Conservation (phyloP, 2,888 invertebrate species). For the Tetranychus piercei region DNA sequence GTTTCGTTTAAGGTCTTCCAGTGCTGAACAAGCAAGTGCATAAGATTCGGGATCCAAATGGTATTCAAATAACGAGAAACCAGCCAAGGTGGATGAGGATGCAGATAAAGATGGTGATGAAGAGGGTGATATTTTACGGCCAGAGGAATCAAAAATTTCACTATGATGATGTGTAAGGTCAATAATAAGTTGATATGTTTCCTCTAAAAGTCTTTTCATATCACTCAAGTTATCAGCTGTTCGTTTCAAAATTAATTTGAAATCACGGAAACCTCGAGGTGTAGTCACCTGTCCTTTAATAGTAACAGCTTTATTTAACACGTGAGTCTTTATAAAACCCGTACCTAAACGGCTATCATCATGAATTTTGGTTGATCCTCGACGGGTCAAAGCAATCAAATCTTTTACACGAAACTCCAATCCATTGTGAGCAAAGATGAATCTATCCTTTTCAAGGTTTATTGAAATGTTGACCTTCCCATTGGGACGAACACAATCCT, state of each 20-base stretch:
- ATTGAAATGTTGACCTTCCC: not conserved
- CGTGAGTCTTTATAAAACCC: not conserved
- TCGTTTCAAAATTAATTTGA: not conserved
- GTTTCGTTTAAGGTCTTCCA: not conserved
- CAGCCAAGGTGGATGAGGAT: not conserved
- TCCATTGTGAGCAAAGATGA: not conserved
- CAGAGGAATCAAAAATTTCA: not conserved
- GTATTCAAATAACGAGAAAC: not conserved
- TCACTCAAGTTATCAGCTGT: not conserved
- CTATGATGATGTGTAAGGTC: not conserved
- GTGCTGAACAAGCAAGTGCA: not conserved
- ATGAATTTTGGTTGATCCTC: not conserved
- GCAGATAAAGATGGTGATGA: not conserved
- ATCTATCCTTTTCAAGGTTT: not conserved
- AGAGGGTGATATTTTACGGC: not conserved
- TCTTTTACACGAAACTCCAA: not conserved
- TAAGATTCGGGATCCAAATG: not conserved
- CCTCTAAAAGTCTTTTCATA: not conserved
- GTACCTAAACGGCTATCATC: not conserved
- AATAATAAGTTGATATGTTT: not conserved
- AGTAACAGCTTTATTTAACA: not conserved
- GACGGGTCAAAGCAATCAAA: not conserved
- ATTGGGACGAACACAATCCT: not conserved
- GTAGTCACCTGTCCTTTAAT: not conserved
- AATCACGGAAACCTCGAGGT: not conserved